Base-by-base conservation (phyloP, 2,797 vertebrate genomes). In the Chelon auratus region DNA sequence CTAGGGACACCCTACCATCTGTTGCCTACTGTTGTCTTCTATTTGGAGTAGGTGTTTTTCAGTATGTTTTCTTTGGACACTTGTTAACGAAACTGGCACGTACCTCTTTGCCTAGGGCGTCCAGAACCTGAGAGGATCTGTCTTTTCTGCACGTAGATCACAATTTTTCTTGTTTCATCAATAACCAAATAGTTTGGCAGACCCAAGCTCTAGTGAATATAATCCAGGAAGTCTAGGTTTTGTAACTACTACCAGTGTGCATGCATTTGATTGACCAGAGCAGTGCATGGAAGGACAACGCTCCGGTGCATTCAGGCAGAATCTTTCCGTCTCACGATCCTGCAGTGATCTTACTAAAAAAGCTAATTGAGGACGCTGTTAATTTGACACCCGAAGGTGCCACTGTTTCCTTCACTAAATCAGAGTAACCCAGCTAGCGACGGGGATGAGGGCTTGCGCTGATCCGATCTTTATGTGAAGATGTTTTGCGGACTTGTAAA, bases 131-230 rank as follows among this genome's bases (percentile, higher is more conserved):
- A 22, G 22, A 22, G 22, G 22, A 22, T 30, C 30, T 33, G 5
- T 76, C 20, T 55, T 65, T 76, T 70, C 20, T 51, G 47, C 22
- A 5, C 37, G 39, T 22, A 6, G 39, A 79, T 71, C 43, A n/a
- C 58, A 15, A 53, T 33, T 43, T 66, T 62, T 67, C 68, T 51
- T 12, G 40, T 24, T 67, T 50, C 53, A 48, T 68, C 45, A 52
- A 70, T 72, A 11, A 56, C 36, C 39, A 36, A 37, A 0, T 53
- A 50, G 33, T 62, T 1, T 47, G 52, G 50, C 53, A 53, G 51
- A 58, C 61, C 8, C 2, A 10, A 5, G 24, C 24, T 26, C 42
- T 43, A 43, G 37, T 42, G 3, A 63, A 37, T 18, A 9, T 12
- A 20, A 43, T 43, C 13, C 5, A 43, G 42, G 42, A 43, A 43